These are phyloP conservation scores for Halesus radiatus DNA, from an alignment of 1,140 invertebrate species.

Conservation along the genomic window DNA sequence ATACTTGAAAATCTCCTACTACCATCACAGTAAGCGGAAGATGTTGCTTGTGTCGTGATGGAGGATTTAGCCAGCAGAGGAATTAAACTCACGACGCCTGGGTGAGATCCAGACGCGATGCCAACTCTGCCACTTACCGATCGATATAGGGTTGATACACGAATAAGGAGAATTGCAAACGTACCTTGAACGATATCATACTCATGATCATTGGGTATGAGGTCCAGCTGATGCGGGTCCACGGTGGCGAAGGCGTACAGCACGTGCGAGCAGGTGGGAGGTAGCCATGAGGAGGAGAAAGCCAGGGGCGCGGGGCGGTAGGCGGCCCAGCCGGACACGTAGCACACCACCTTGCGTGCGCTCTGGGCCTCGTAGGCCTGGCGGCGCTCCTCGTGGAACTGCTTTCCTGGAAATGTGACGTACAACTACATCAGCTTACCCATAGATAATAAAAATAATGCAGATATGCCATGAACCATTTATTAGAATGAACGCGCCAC, in stretches of 20 bases:
- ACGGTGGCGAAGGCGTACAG: constrained; percentile 84
- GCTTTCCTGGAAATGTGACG: background rate
- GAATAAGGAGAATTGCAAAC: background rate
- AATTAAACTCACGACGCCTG: too few species aligned
- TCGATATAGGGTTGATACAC: too few species aligned
- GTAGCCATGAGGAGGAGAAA: constrained; percentile 76
- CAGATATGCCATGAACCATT: too few species aligned
- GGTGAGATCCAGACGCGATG: too few species aligned
- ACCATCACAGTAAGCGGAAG: too few species aligned
- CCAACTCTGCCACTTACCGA: too few species aligned
- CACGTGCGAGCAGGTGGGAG: constrained; percentile 85
- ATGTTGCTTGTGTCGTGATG: too few species aligned
- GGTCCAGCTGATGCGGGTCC: constrained; percentile 74
- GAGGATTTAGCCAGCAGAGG: too few species aligned
- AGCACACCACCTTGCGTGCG: constrained; percentile 73
- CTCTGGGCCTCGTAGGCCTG: background rate
- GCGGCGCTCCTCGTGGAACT: background rate
- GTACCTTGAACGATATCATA: constrained; percentile 73
- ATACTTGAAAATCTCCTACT: too few species aligned
- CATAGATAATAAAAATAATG: too few species aligned
- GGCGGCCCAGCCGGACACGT: constrained; percentile 74
- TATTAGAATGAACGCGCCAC: too few species aligned
- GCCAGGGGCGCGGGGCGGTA: constrained; percentile 78
- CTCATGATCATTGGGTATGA: constrained; percentile 73
- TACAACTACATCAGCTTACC: too few species aligned